phyloP scores from a whole-genome alignment of 2,113 vertebrate species.

The Protobothrops flavoviridis region DNA sequence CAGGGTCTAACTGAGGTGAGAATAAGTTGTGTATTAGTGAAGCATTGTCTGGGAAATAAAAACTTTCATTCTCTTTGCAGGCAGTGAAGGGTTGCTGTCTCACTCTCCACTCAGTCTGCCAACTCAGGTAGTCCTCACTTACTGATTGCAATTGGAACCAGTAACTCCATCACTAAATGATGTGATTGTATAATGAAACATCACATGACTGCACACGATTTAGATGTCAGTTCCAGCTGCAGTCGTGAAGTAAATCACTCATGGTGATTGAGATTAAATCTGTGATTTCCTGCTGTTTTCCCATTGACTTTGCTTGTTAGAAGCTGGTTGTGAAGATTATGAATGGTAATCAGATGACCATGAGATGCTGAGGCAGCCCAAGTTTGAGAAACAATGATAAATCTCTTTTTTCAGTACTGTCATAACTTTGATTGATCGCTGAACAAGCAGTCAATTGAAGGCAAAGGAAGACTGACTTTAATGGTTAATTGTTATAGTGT shows the following conservation, averaged over 20 bases:
- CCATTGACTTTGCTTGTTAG: background rate
- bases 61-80: background rate
- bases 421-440: background rate
- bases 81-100: background rate
- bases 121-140: background rate
- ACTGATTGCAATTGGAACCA: background rate
- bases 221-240: background rate
- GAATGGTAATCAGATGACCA: background rate
- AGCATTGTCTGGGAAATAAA: background rate
- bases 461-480: background rate
- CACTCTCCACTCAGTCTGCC: background rate
- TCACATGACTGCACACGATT: background rate
- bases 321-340: background rate
- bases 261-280: background rate
- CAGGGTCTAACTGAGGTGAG: slow-evolving; percentile 78
- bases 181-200: background rate
- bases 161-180: background rate
- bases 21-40: background rate
- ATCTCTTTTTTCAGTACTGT: background rate
- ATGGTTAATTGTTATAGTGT: background rate
- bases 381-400: background rate
- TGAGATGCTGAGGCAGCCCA: background rate
- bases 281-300: background rate
- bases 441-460: background rate
- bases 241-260: background rate